phyloP scores from a whole-genome alignment of 2,113 vertebrate species.

The Hyla sarda region DNA sequence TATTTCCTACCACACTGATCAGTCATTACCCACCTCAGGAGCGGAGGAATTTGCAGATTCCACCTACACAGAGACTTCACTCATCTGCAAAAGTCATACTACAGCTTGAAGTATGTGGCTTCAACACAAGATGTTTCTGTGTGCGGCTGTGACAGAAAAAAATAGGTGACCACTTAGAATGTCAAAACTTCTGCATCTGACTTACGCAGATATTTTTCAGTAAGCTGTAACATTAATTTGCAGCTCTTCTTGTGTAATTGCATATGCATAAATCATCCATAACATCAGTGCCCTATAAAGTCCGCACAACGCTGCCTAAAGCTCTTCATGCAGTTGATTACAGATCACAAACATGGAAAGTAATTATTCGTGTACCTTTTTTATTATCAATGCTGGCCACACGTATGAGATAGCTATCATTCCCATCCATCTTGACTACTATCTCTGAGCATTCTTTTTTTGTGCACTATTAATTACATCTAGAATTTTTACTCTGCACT shows the following conservation, averaged over 20 bases:
- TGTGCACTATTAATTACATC: background rate
- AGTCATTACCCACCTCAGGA: constrained; percentile 50
- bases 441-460: no score
- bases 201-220: background rate
- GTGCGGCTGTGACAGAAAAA: constrained; percentile 41
- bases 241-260: background rate
- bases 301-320: background rate
- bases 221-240: background rate
- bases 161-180: constrained; percentile 34
- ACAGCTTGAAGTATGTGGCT: constrained; percentile 37
- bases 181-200: constrained; percentile 5
- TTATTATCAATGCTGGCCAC: background rate
- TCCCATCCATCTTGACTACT: background rate
- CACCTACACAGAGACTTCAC: constrained; percentile 51
- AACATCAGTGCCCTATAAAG: background rate
- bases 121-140: constrained; percentile 54
- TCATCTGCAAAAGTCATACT: constrained; percentile 43
- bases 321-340: background rate
- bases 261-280: background rate
- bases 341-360: background rate
- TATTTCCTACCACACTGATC: constrained; percentile 60
- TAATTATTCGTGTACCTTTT: background rate
- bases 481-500: background rate
- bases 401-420: background rate
- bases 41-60: constrained; percentile 52